Conservation (phyloP, 2,888 invertebrate genomes). For the Eupithecia vulgata region DNA sequence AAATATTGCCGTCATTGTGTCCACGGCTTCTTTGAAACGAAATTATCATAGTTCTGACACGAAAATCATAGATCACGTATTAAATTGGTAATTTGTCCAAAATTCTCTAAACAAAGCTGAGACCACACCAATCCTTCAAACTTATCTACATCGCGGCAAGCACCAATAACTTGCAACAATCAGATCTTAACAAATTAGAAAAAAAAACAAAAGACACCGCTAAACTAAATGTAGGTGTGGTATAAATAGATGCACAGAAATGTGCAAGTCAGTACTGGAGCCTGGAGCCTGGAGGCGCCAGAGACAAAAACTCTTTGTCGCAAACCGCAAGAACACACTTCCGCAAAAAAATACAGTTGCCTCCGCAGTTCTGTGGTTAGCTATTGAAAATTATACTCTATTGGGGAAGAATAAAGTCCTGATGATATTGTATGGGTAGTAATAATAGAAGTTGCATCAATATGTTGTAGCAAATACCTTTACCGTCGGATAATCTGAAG, state of each 20-base stretch:
- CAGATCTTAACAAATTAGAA: constrained; percentile 38
- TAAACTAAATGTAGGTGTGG: too few relatives aligned
- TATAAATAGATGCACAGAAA: constrained; percentile 55
- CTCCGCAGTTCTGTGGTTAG: background rate
- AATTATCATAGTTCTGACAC: background rate
- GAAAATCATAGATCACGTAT: constrained; percentile 8
- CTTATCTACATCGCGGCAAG: constrained; percentile 29
- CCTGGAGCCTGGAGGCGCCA: too few relatives aligned
- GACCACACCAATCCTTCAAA: constrained; percentile 31
- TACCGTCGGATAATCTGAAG: constrained; percentile 1
- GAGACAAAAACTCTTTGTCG: constrained; percentile 61
- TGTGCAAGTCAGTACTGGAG: constrained; percentile 68
- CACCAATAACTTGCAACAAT: constrained; percentile 36
- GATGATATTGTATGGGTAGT: background rate
- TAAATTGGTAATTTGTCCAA: constrained; percentile 9
- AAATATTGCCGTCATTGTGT: background rate
- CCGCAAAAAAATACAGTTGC: constrained; percentile 28
- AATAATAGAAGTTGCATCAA: constrained; percentile 21
- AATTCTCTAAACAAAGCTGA: constrained; percentile 10
- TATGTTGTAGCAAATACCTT: constrained; percentile 4
- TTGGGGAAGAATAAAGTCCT: background rate
- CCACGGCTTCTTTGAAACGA: constrained; percentile 4
- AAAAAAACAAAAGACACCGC: constrained; percentile 60
- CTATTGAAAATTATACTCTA: constrained; percentile 30
- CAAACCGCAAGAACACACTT: constrained; percentile 61